A percentile compares a stretch with the other conserved stretches of the same genome.
These are phyloP conservation scores for Epinotia brunnichana DNA, from an alignment of 2,888 invertebrate species.

Conservation along the genomic window DNA sequence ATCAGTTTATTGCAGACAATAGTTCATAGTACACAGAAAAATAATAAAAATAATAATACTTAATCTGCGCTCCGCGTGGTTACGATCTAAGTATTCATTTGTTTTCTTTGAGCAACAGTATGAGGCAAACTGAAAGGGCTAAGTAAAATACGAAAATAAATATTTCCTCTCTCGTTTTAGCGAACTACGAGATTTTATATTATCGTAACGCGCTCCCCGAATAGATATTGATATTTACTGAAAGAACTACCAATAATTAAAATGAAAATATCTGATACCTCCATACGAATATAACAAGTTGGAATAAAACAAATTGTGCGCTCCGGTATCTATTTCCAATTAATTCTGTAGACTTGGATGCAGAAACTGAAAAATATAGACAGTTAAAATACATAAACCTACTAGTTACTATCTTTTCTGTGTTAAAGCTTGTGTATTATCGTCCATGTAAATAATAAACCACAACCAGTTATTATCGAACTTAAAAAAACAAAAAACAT, in stretches of 20 bases:
- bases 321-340: slow-evolving; percentile 6
- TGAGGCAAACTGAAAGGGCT: too few relatives aligned
- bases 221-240: slow-evolving; percentile 7
- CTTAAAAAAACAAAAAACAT: too few relatives aligned
- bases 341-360: slow-evolving; percentile 7
- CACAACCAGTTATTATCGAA: too few relatives aligned
- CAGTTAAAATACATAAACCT: not conserved
- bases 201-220: not conserved
- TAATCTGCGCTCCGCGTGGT: too few relatives aligned
- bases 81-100: too few relatives aligned
- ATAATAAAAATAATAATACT: too few relatives aligned
- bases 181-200: not conserved
- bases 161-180: not conserved
- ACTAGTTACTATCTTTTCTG: too few relatives aligned
- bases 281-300: slow-evolving; percentile 48
- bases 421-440: too few relatives aligned
- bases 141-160: not conserved
- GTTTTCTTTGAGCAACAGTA: too few relatives aligned
- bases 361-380: slow-evolving; percentile 4
- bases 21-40: too few relatives aligned
- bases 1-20: too few relatives aligned
- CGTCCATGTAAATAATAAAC: too few relatives aligned
- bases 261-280: slow-evolving; percentile 22
- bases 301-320: slow-evolving; percentile 3
- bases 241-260: slow-evolving; percentile 24